Base-by-base conservation (phyloP, 2,113 vertebrate species). In the Halichoerus grypus region DNA sequence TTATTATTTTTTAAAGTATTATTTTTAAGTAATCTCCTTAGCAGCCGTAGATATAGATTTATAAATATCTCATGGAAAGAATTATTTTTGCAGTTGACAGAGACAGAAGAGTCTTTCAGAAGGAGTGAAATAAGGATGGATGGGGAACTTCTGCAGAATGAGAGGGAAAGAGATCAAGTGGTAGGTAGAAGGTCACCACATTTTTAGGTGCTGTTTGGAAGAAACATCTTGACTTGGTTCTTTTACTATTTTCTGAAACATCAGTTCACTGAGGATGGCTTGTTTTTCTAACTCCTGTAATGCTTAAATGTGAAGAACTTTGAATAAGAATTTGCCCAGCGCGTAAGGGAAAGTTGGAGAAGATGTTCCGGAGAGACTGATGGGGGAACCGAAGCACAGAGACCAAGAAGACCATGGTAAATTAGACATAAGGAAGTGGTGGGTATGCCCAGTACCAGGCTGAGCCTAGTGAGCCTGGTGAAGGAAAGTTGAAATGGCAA, bases 171-270 rank as follows among this genome's bases (percentile, higher is more conserved):
- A 77, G 53, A n/a, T 15, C 74, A 46, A 84, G 36, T 61, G 69
- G 77, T 8, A 14, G 59, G 57, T 21, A 53, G 74, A 71, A 33
- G 63, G 36, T 76, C 49, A 76, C 28, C 15, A 3, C 28, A 42
- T 53, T 80, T 83, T 74, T 49, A 80, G 65, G 39, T 87, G 31
- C 53, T 72, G 0, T 82, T 46, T 82, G 61, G 46, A 96, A 33
- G 67, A 92, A 71, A 71, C 36, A 31, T 91, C 59, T 93, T 81
- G 14, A 91, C 31, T 63, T 72, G 53, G 82, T 84, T 83, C 61
- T 95, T 90, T 67, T 57, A 57, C 74, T 91, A 12, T 53, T 28
- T 95, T 95, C 87, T 88, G 69, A 84, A 94, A 59, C 59, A 67
- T 4, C 63, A 80, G 26, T 86, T 95, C 57, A n/a, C 28, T 59